A percentile compares a stretch with the other conserved stretches of the same genome.
Evolutionary conservation across 2,113 vertebrate species (phyloP).

Genomic region (Mormyrus iriodes): DNA sequence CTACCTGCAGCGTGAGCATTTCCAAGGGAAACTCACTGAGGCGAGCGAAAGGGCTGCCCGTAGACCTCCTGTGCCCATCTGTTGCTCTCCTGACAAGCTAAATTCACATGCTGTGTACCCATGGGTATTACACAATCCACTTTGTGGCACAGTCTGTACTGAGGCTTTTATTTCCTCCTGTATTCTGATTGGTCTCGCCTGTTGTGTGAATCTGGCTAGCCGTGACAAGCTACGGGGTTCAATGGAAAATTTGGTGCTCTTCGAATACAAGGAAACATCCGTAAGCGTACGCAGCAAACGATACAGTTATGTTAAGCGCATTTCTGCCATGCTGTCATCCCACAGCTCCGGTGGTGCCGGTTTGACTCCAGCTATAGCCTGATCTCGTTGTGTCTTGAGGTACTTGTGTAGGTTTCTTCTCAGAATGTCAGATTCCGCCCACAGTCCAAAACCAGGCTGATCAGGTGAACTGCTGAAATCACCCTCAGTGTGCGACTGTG

Average conservation of each 20-base stretch:
- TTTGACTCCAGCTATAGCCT: not conserved
- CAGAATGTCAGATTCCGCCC: not conserved
- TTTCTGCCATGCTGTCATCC: not conserved
- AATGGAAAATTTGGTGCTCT: not conserved
- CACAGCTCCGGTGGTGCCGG: not conserved
- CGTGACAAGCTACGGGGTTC: not conserved
- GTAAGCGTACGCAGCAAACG: not conserved
- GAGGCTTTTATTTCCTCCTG: not conserved
- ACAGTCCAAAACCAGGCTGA: not conserved
- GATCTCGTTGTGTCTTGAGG: not conserved
- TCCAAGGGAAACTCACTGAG: not conserved
- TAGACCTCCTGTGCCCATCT: constrained; percentile 44
- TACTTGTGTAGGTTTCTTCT: not conserved
- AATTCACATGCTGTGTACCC: constrained; percentile 41
- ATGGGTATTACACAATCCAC: constrained; percentile 32
- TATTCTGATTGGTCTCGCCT: not conserved
- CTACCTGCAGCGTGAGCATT: not conserved
- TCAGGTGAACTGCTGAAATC: not conserved
- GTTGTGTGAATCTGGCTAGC: not conserved
- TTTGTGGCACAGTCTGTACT: not conserved
- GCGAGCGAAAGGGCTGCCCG: constrained; percentile 1
- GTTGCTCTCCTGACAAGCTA: constrained; percentile 42
- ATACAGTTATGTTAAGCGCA: not conserved
- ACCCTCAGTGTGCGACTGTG: not conserved
- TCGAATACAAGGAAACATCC: not conserved